Evolutionary conservation across 2,888 invertebrate genomes (phyloP).

Genomic region (Hoplodrina ambigua): DNA sequence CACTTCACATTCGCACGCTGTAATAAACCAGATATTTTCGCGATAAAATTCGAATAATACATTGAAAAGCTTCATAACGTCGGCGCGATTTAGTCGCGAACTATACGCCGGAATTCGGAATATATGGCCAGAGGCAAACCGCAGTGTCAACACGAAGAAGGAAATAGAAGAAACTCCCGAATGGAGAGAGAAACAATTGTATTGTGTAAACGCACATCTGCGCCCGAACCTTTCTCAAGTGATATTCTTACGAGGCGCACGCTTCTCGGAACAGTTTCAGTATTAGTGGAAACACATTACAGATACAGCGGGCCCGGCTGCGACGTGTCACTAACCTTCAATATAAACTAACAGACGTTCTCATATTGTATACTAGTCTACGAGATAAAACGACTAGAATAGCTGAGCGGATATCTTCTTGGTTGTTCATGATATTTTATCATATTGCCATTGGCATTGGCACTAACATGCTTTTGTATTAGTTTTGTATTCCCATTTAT

Average conservation of each 20-base stretch:
- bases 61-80: conserved; percentile 69
- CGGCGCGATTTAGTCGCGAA: conserved; percentile 56
- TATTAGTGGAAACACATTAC: conserved; percentile 51
- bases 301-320: conserved; percentile 31
- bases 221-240: conserved; percentile 52
- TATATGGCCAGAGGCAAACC: conserved; percentile 56
- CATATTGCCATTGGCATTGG: conserved; percentile 37
- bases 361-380: conserved; percentile 27
- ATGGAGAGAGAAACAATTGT: conserved; percentile 62
- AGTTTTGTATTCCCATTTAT: conserved; percentile 24
- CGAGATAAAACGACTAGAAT: conserved; percentile 37
- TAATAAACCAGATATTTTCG: conserved; percentile 69
- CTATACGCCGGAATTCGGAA: conserved; percentile 60
- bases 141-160: conserved; percentile 57
- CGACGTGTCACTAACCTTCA: conserved; percentile 34
- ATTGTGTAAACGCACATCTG: conserved; percentile 65
- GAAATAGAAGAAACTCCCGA: conserved; percentile 58
- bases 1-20: conserved; percentile 67
- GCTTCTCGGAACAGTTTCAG: conserved; percentile 32
- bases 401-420: conserved; percentile 36
- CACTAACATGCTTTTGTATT: conserved; percentile 34
- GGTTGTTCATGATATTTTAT: conserved; percentile 29
- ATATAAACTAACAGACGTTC: conserved; percentile 24
- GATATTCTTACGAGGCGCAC: conserved; percentile 51
- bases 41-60: conserved; percentile 72